Evolutionary conservation across 2,113 vertebrate genomes (phyloP).

Genomic region (Cariama cristata): DNA sequence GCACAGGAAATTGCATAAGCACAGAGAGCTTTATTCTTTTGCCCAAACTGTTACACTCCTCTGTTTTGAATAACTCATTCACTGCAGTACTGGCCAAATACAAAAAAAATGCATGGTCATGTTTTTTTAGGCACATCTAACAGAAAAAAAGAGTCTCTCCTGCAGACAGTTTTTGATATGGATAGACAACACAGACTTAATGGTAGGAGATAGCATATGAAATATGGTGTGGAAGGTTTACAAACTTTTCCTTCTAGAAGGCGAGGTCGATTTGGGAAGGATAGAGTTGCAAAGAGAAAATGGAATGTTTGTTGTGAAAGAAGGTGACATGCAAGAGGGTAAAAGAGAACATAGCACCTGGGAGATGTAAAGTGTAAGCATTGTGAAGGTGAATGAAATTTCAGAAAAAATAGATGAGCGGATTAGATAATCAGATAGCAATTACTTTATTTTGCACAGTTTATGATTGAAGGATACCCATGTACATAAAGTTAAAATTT

Average conservation of each 20-base stretch:
- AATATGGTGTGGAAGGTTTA: not conserved
- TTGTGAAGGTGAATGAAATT: not conserved
- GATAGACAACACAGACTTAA: not conserved
- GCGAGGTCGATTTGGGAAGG: not conserved
- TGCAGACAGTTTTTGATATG: not conserved
- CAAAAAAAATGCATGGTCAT: not conserved
- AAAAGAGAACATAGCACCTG: not conserved
- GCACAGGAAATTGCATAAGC: not conserved
- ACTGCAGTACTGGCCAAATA: not conserved
- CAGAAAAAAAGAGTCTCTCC: not conserved
- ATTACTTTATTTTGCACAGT: not conserved
- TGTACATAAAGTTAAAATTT: not conserved
- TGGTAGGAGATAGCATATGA: not conserved
- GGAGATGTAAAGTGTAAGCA: not conserved
- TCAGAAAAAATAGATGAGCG: not conserved
- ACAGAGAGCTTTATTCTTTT: not conserved
- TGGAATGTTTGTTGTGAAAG: not conserved
- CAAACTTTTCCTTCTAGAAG: not conserved
- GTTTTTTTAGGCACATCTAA: not conserved
- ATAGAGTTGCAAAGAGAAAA: not conserved
- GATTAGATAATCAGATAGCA: not conserved
- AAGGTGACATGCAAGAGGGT: rapidly evolving
- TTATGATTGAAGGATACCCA: not conserved
- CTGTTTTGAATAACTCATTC: not conserved
- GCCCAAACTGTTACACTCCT: not conserved